Evolutionary conservation across 2,797 vertebrate species (phyloP).

Genomic region (Varecia variegata): DNA sequence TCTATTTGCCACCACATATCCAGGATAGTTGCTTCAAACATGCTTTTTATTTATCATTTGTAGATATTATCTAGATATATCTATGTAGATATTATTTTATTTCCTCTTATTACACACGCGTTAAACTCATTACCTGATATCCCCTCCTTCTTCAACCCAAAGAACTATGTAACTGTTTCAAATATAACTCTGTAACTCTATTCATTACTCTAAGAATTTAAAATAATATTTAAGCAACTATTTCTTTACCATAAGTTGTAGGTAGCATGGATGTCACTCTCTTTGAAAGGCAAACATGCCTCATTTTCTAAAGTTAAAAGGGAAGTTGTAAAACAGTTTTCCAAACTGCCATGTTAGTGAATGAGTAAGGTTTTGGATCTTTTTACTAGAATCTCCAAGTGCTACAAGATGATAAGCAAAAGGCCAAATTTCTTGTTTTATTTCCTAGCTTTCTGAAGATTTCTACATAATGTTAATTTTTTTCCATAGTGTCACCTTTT

Average conservation of each 20-base stretch:
- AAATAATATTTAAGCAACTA: not conserved
- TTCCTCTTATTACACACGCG: not conserved
- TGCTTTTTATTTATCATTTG: not conserved
- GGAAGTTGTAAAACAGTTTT: slow-evolving; percentile 45
- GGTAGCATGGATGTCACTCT: not conserved
- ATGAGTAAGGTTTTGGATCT: slow-evolving; percentile 42
- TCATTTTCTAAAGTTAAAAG: slow-evolving; percentile 70
- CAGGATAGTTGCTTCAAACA: not conserved
- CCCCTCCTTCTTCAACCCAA: not conserved
- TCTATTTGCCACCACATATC: not conserved
- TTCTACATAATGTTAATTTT: slow-evolving; percentile 89
- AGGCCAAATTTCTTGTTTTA: slow-evolving; percentile 64
- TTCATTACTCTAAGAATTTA: not conserved
- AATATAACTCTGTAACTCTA: not conserved
- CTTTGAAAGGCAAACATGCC: slow-evolving; percentile 36
- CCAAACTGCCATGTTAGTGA: not conserved
- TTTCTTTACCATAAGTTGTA: not conserved
- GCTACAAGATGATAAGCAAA: slow-evolving; percentile 33
- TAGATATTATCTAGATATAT: not conserved
- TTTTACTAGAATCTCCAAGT: slow-evolving; percentile 10
- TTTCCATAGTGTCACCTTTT: slow-evolving; percentile 84
- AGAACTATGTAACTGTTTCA: not conserved
- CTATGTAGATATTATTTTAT: no score
- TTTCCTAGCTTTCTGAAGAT: slow-evolving; percentile 84
- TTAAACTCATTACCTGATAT: not conserved